Base-by-base conservation (phyloP, 2,113 vertebrate species). In the Lepus timidus region DNA sequence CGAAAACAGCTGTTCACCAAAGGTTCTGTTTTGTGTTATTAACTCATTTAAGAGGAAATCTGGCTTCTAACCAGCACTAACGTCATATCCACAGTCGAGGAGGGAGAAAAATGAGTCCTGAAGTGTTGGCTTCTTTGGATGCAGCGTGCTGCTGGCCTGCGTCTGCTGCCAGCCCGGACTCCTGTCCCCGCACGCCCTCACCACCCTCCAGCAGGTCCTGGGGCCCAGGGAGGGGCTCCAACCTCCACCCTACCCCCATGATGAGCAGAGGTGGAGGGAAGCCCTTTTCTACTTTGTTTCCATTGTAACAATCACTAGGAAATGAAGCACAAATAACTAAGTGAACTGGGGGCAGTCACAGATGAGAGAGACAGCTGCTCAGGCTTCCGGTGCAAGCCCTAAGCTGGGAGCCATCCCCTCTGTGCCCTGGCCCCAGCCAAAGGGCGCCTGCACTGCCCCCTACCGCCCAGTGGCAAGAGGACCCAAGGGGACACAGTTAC, bases 41-140 rank as follows among this genome's bases (percentile, higher is more conserved):
- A 95, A 96, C 89, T 96, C 82, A 70, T 71, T 95, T 95, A 83
- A 96, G 95, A 95, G 92, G 92, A 95, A 97, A 97, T 92, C 51
- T 96, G 92, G 92, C 82, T 94, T 90, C 95, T 88, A 79, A 88
- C 90, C 95, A 96, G 82, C 49, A 73, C 44, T 79, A 93, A 92
- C 92, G 88, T 96, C 88, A 95, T 78, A 90, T 44, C 74, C 82
- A 90, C 31, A 31, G n/a, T 93, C 82, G 92, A 93, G 74, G 80
- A 92, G 39, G 29, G 71, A 58, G 62, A 91, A 82, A 94, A 88
- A 80, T 19, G 9, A 91, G 65, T 73, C 84, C 58, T 39, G 23
- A 73, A 91, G 83, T 39, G 13, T 36, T 64, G 39, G 90, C 61
- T 62, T 90, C 80, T 9, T 3, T 88, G 65, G 68, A 44, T 91